Percentiles rank a stretch among this genome's conserved stretches.
Evolutionary conservation across 2,888 invertebrate species (phyloP).

Genomic region (Synanthedon formicaeformis): DNA sequence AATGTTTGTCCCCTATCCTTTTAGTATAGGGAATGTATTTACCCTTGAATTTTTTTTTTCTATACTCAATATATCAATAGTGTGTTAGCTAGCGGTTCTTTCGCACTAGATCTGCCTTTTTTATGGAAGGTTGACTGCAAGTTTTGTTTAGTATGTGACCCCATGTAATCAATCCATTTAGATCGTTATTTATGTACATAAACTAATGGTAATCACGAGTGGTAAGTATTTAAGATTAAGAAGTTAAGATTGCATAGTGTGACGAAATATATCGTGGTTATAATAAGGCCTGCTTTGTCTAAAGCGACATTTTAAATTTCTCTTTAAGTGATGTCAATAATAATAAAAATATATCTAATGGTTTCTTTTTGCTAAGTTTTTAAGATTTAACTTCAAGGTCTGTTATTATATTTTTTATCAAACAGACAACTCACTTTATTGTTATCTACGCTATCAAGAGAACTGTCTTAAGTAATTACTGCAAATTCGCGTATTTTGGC

Average conservation of each 20-base stretch:
- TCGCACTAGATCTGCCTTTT: conserved; percentile 49
- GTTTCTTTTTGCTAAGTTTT: too few species aligned
- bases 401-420: too few species aligned
- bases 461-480: too few species aligned
- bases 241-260: neutral
- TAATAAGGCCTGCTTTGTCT: too few species aligned
- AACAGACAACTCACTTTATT: too few species aligned
- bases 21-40: conserved; percentile 63
- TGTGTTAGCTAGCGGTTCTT: conserved; percentile 53
- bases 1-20: conserved; percentile 71
- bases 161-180: neutral
- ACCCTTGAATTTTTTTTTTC: conserved; percentile 19
- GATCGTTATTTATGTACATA: neutral
- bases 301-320: too few species aligned
- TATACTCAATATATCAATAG: conserved; percentile 47
- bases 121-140: conserved; percentile 56
- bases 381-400: too few species aligned
- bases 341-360: too few species aligned
- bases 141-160: conserved; percentile 14
- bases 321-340: too few species aligned
- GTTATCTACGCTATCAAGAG: too few species aligned
- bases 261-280: neutral
- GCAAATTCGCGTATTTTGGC: too few species aligned
- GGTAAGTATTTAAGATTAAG: neutral
- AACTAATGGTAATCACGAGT: neutral